Base-by-base conservation (phyloP, 2,113 vertebrate species). In the Marmota flaviventris region DNA sequence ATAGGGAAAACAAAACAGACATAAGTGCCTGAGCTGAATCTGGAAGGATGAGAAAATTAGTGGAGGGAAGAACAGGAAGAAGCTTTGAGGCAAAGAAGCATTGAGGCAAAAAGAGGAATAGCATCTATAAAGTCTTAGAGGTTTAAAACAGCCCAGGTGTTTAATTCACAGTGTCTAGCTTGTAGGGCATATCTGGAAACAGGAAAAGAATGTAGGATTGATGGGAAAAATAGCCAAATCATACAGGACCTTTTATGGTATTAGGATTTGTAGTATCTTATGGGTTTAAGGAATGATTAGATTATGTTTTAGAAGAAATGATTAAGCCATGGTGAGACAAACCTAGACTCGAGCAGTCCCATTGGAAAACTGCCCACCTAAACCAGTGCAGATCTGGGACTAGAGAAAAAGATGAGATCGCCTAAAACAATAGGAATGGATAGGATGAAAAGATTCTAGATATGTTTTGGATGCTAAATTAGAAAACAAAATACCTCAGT, bases 381-480 rank as follows among this genome's bases (percentile, higher is more conserved):
- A 69, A 61, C 20, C 65, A 85, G 8, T 39, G 61, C 27, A 70
- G 63, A 24, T 73, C 6, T 22, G 10, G 56, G 29, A 10, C 29
- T 61, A 48, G 25, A 76, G 73, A 94, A 88, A 75, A 94, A 53
- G 29, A 72, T 95, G 65, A 58, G 32, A 85, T 69, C 75, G 24
- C 32, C n/a, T 69, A 27, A 82, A 27, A 83, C 24, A 48, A 2
- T 77, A n/a, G 29, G 37, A 87, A 86, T 77, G 37, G 32, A 14
- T 78, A 90, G 32, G 51, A 53, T 48, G 20, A 58, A 70, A 61
- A 63, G 34, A 72, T 61, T 73, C 27, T 78, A 58, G 27, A 91
- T 48, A 87, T 61, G 77, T 91, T 92, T 76, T 22, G 6, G 25
- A 83, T 61, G 67, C 83, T 92, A 77, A 94, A 27, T 90, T 89